Evolutionary conservation across 2,797 vertebrate genomes (phyloP), one percentile per base, ranked within the genome.

Genomic region (Denticeps clupeoides): DNA sequence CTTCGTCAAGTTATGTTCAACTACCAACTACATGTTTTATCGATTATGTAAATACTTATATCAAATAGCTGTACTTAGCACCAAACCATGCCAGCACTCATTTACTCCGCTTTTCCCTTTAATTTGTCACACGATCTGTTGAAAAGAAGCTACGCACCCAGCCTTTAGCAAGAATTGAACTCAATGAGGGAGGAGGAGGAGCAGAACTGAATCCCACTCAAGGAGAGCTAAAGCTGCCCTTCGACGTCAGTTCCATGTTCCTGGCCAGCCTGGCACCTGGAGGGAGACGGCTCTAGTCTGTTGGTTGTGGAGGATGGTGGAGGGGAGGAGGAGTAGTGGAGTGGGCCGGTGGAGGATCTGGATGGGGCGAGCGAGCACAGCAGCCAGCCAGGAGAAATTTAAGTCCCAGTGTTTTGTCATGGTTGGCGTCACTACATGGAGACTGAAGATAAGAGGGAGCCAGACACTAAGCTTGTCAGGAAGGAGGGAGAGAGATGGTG

Each of bases 391-490:
- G n/a, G 48, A 44, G 58, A 70, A 70, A 69, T 71, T 61, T 55
- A 67, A 71, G 68, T 71, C 64, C 38, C 25, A 41, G 50, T 45
- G 68, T 70, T 63, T 71, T 66, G 64, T 71, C 63, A 67, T 57
- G 68, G 58, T 60, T 71, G 68, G 59, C 29, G 41, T 66, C 49
- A 24, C 66, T 72, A 73, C 58, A 68, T 75, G 75, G 60, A 72
- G 65, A 65, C 51, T 45, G 45, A 43, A 70, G 78, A 81, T 80
- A 77, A 82, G 72, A 75, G 59, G 51, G 48, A 60, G 66, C 66
- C 58, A 68, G 63, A 63, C 69, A 51, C 47, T 33, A 53, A 27
- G 37, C 37, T 63, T 64, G 55, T 51, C 44, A 15, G 24, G 38
- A 47, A 19, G 42, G 26, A 27, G 29, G 64, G 55, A 62, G 29